Base-by-base conservation (phyloP, 2,888 invertebrate genomes). In the Pseudococcus jackbeardsleyi region DNA sequence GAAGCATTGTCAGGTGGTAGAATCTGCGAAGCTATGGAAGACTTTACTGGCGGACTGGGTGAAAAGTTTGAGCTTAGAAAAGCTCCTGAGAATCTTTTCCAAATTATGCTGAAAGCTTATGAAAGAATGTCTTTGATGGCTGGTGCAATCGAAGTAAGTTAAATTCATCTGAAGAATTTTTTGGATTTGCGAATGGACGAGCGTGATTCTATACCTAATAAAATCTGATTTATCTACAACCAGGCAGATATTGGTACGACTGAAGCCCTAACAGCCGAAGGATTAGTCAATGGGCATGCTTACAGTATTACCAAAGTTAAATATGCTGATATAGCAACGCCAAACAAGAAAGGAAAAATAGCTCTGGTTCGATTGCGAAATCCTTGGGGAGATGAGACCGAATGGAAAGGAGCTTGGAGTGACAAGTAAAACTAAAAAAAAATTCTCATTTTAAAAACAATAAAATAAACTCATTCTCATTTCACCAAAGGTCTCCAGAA, bases 11-110 rank as follows among this genome's bases (percentile, higher is more conserved):
- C 97, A 92, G 99, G 99, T 46, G 99, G 99, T 19, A 97, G 98
- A 0, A 98, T 99, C 0, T 97, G 97, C 91, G 99, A 99, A 91
- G 99, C 99, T 0, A 97, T 99, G 96, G 99, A 99, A 92, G 99
- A 99, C 93, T 99, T 99, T 92, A 99, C 99, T 0, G 98, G 98
- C 0, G 98, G 98, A 6, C 96, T 98, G 0, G 96, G 97, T 0
- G 98, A 98, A 91, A 96, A 96, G 95, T 98, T 97, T 91, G 97
- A 98, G 90, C 93, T 98, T 91, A 90, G 91, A 50, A 93, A 95
- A 15, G 93, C 95, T 39, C 98, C 98, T 0, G 94, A 96, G 17
- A 96, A 97, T 92, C 94, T 98, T 90, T 97, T 95, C 92, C 95
- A 95, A 90, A 96, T 98, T 90, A 93, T 99, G 91, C 91, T 96